Evolutionary conservation across 2,888 invertebrate genomes (phyloP).

Genomic region (Meandrusa payeni): DNA sequence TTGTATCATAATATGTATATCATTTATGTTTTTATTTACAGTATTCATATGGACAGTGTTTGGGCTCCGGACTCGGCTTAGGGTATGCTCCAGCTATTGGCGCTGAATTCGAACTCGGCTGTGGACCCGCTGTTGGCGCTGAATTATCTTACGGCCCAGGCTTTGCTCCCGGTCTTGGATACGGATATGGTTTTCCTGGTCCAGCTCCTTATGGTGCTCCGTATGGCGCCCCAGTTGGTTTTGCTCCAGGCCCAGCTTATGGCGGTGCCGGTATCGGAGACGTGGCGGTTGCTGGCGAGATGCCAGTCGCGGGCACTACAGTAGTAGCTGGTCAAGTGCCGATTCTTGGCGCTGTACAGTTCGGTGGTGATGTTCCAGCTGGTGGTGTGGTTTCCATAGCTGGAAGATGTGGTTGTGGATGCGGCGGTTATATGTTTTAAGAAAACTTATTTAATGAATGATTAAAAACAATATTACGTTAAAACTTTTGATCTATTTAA

Average conservation of each 20-base stretch:
- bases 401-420: conserved; percentile 26
- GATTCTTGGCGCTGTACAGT: conserved; percentile 39
- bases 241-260: conserved; percentile 22
- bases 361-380: conserved; percentile 40
- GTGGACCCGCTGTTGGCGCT: conserved; percentile 11
- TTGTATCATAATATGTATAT: too few species aligned
- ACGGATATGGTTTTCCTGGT: conserved; percentile 14
- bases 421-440: conserved; percentile 15
- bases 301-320: conserved; percentile 40
- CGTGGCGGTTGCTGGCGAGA: conserved; percentile 35
- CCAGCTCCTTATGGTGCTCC: not conserved
- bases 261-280: conserved; percentile 34
- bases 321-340: conserved; percentile 40
- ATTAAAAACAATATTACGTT: too few species aligned
- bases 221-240: not conserved
- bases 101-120: conserved; percentile 6
- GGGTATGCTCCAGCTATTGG: conserved; percentile 5
- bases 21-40: conserved; percentile 9
- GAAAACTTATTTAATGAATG: too few species aligned
- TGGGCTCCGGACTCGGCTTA: conserved; percentile 7
- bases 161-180: conserved; percentile 5
- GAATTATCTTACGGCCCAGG: conserved; percentile 18
- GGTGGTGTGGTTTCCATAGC: conserved; percentile 33
- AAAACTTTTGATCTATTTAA: too few species aligned
- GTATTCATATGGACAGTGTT: conserved; percentile 4